Base-by-base conservation (phyloP, 2,113 vertebrate species). In the Tyto alba region DNA sequence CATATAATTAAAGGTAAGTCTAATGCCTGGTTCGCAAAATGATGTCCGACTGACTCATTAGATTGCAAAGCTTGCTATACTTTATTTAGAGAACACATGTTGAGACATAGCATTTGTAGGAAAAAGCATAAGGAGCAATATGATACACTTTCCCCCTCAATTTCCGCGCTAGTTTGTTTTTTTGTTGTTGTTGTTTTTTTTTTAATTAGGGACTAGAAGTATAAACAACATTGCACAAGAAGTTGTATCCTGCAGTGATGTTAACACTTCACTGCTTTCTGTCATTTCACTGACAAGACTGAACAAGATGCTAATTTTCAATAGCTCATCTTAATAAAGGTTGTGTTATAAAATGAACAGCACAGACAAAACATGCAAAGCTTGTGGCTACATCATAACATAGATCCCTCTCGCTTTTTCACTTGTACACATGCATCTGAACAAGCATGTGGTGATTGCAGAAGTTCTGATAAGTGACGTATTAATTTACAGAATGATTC, bases 71-170 rank as follows among this genome's bases (percentile, higher is more conserved):
- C 23, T 85, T 55, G 17, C 48, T 68, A 11, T 57, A 36, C 30
- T 2, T 0, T 63, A 20, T 73, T 57, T 64, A 59, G 36, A 62
- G 55, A 82, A 83, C 21, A 43, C 18, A 29, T 0, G 0, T n/a
- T 64, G 40, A 80, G 56, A 56, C 5, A 23, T 20, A 14, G 21
- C 25, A 55, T 79, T 93, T n/a, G n/a, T n/a, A n/a, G n/a, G n/a
- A n/a, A n/a, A n/a, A n/a, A n/a, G n/a, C n/a, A n/a, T n/a, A n/a
- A n/a, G n/a, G n/a, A n/a, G n/a, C n/a, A n/a, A n/a, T n/a, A n/a
- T n/a, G n/a, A n/a, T n/a, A n/a, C n/a, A n/a, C n/a, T n/a, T n/a
- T n/a, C n/a, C n/a, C n/a, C n/a, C n/a, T n/a, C n/a, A n/a, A n/a
- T n/a, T n/a, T n/a, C n/a, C n/a, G n/a, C n/a, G n/a, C n/a, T n/a